A percentile compares a stretch with the other conserved stretches of the same genome.
Evolutionary conservation across 1,140 invertebrate genomes (phyloP).

Genomic region (Littorina saxatilis): DNA sequence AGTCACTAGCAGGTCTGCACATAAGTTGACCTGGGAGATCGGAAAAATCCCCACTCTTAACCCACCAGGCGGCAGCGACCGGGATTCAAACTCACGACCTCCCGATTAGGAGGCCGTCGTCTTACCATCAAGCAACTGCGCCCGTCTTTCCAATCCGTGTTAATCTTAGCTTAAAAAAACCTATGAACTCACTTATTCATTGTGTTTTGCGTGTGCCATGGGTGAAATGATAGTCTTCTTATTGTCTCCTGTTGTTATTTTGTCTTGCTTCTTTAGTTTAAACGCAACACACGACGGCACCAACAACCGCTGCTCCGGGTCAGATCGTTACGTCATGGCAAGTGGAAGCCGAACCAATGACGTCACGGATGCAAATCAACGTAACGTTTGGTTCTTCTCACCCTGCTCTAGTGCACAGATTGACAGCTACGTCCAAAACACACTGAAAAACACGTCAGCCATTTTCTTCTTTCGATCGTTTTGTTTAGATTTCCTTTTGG

Average conservation of each 20-base stretch:
- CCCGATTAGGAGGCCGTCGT: too few species aligned
- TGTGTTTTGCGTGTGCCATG: too few species aligned
- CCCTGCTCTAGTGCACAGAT: slow-evolving; percentile 55
- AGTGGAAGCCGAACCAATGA: slow-evolving; percentile 26
- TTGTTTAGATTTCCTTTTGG: not conserved
- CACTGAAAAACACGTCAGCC: too few species aligned
- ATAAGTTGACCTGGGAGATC: too few species aligned
- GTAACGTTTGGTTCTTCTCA: slow-evolving; percentile 63
- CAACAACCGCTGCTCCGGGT: slow-evolving; percentile 52
- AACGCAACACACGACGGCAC: slow-evolving; percentile 61
- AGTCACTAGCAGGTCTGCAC: too few species aligned
- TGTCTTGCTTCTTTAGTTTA: slow-evolving; percentile 47
- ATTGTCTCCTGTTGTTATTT: not conserved
- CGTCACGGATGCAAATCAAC: slow-evolving; percentile 34
- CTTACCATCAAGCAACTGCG: too few species aligned
- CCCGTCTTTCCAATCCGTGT: too few species aligned
- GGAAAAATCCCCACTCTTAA: too few species aligned
- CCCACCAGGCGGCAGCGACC: too few species aligned
- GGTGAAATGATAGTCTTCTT: not conserved
- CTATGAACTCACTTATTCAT: too few species aligned
- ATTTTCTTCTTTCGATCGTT: not conserved
- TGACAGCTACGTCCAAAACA: slow-evolving; percentile 37
- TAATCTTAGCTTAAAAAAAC: too few species aligned
- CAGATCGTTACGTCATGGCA: slow-evolving; percentile 64
- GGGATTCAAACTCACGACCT: too few species aligned